These are phyloP conservation scores for Centropristis striata DNA, from an alignment of 2,113 vertebrate genomes.

Conservation along the genomic window DNA sequence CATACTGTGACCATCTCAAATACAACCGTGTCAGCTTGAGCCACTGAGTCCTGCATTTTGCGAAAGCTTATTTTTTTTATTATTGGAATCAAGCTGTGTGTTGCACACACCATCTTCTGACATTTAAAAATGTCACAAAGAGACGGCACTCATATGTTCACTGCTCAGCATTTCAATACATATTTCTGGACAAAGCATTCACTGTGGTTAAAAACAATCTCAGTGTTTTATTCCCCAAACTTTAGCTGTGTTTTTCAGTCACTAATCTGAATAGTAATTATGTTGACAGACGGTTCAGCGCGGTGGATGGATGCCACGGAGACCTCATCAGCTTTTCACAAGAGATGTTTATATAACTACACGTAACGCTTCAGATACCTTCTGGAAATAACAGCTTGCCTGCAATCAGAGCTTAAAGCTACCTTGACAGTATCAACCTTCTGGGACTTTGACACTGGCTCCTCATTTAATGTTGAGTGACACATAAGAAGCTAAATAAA, in stretches of 20 bases:
- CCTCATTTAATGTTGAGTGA: slow-evolving; percentile 49
- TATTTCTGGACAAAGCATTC: not conserved
- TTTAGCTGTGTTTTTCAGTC: slow-evolving; percentile 7
- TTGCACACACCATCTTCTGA: slow-evolving; percentile 12
- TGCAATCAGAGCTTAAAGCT: slow-evolving; percentile 58
- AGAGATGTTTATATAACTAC: slow-evolving; percentile 48
- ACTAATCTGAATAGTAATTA: slow-evolving; percentile 50
- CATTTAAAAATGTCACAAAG: slow-evolving; percentile 49
- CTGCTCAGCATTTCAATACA: slow-evolving; percentile 15
- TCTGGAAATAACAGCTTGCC: slow-evolving; percentile 58
- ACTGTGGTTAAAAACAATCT: not conserved
- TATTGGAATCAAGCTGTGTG: not conserved
- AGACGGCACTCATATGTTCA: slow-evolving; percentile 6
- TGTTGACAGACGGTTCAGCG: slow-evolving; percentile 48
- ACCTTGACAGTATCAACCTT: slow-evolving; percentile 57
- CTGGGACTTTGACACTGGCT: slow-evolving; percentile 35
- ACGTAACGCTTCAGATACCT: slow-evolving; percentile 43
- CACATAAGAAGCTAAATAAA: slow-evolving; percentile 30
- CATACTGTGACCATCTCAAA: slow-evolving; percentile 55
- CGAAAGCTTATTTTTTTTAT: slow-evolving; percentile 4
- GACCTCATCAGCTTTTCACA: slow-evolving; percentile 53
- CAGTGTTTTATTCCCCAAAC: slow-evolving; percentile 7
- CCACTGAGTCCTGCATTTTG: slow-evolving; percentile 35
- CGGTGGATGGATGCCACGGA: slow-evolving; percentile 43
- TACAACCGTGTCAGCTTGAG: slow-evolving; percentile 39